Evolutionary conservation across 2,113 vertebrate species (phyloP), one percentile per base, ranked within the genome.

Genomic region (Hippocampus comes): DNA sequence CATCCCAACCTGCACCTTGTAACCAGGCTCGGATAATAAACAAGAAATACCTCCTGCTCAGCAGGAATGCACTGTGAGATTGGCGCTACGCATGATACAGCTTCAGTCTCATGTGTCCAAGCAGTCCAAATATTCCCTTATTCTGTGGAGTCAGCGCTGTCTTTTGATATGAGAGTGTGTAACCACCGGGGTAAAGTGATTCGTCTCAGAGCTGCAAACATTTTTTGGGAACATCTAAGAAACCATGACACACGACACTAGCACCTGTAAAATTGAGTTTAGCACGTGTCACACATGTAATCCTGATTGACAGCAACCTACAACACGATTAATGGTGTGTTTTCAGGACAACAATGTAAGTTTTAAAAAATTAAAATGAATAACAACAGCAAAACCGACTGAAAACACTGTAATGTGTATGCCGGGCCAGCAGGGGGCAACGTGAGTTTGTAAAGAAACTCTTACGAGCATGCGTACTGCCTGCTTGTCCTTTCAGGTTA

Each of bases 11-110:
- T 87, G 88, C 88, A 83, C 81, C 84, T 84, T 89, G 86, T 85
- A 88, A 79, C 84, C 80, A 76, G 78, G 88, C 88, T 90, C 84
- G 59, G 86, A 90, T 84, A 90, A 90, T 89, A 90, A 90, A 90
- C 88, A 90, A 87, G 80, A 79, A 88, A 81, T 89, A 88, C 85
- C 88, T 86, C 86, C 85, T n/a, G 84, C 89, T 80, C 84, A 78
- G 89, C 85, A 82, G 86, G 88, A 90, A 90, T 87, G 86, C 85
- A 73, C 86, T 79, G 85, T 79, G 87, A 87, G 87, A 89, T 84
- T 67, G 77, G 78, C 46, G 77, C 89, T 80, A 70, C 83, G 87
- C 83, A 73, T 34, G 75, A 87, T 83, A 65, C 79, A 85, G 85
- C 84, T 84, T 82, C 77, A 82, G 80, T 85, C 86, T 90, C 87